These are phyloP conservation scores for Rhea pennata DNA, from an alignment of 2,113 vertebrate species.

Conservation along the genomic window DNA sequence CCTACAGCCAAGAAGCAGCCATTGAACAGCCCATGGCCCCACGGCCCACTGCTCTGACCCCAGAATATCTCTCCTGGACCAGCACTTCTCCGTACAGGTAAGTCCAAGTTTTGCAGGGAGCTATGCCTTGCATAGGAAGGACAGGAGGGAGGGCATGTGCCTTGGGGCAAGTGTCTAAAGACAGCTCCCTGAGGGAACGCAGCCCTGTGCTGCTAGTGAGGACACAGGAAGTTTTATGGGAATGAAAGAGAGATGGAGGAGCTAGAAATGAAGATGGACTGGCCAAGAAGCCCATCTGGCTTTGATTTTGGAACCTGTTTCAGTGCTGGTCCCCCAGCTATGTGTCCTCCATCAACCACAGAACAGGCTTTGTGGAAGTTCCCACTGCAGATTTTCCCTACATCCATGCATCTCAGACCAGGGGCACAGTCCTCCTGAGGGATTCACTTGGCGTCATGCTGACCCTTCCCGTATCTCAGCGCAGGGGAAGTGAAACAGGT, in stretches of 20 bases:
- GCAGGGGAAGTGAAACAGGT: not conserved
- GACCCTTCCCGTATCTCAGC: slow-evolving; percentile 27
- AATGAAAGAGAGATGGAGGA: not conserved
- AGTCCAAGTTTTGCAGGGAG: not conserved
- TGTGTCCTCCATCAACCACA: fast-evolving
- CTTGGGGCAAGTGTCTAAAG: not conserved
- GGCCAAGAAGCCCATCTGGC: fast-evolving
- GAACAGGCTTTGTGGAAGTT: not conserved
- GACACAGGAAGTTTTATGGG: not conserved
- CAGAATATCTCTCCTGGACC: slow-evolving; percentile 83
- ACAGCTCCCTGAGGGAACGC: fast-evolving
- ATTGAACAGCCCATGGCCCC: slow-evolving; percentile 82
- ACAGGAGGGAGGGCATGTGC: not conserved
- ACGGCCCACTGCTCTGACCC: slow-evolving; percentile 73
- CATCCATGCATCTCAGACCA: not conserved
- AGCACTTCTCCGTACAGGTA: slow-evolving; percentile 81
- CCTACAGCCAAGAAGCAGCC: slow-evolving; percentile 81
- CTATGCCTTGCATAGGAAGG: not conserved
- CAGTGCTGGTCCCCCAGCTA: not conserved
- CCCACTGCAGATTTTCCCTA: not conserved
- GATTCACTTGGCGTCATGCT: not conserved
- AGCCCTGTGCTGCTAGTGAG: not conserved
- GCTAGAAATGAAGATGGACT: not conserved
- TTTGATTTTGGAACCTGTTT: not conserved
- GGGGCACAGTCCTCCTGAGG: not conserved